phyloP scores from a whole-genome alignment of 2,888 invertebrate genomes.

The Hymenopus coronatus region DNA sequence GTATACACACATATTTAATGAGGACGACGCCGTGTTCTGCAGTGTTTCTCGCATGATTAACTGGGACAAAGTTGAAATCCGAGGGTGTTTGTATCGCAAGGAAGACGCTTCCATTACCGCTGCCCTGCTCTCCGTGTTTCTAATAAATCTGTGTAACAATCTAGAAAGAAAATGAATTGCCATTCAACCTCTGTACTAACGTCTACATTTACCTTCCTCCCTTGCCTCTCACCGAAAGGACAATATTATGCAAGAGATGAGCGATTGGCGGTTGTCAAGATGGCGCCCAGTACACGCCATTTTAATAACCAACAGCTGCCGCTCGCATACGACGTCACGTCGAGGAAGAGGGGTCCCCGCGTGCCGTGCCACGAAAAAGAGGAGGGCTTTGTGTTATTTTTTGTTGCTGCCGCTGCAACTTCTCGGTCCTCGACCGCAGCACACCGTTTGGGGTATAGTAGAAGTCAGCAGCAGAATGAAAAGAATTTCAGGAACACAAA shows the following conservation, averaged over 20 bases:
- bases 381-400: background rate
- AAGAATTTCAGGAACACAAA: background rate
- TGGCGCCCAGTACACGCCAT: slow-evolving; percentile 16
- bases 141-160: background rate
- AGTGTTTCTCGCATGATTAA: background rate
- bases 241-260: background rate
- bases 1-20: background rate
- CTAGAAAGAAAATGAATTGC: background rate
- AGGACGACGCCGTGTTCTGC: background rate
- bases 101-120: background rate
- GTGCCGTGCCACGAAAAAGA: background rate
- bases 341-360: background rate
- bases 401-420: background rate
- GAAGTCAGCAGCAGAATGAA: background rate
- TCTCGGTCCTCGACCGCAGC: background rate
- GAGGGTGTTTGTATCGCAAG: background rate
- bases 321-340: slow-evolving; percentile 16
- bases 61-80: background rate
- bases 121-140: background rate
- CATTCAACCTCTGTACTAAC: background rate
- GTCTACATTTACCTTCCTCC: background rate
- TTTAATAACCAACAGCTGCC: slow-evolving; percentile 20
- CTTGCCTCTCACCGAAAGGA: background rate
- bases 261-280: slow-evolving; percentile 4
- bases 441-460: background rate